These are phyloP conservation scores for Ephialtes manifestator DNA, from an alignment of 2,888 invertebrate genomes.

Conservation along the genomic window DNA sequence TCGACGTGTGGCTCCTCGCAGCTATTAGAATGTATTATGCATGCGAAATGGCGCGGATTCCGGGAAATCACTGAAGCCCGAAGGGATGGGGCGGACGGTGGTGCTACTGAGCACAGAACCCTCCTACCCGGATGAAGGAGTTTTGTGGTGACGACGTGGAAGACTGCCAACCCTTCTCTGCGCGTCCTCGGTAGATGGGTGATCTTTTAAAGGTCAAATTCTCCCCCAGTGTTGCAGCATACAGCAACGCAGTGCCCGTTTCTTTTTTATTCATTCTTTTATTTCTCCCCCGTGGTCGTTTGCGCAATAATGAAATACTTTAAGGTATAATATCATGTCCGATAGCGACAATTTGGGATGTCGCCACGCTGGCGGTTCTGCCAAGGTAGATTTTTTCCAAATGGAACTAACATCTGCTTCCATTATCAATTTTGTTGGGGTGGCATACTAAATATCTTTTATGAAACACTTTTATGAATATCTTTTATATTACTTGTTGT, in stretches of 20 bases:
- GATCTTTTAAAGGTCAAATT: conserved; percentile 78
- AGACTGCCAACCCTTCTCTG: conserved; percentile 82
- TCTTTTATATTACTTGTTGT: too few species aligned
- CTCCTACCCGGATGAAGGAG: conserved; percentile 84
- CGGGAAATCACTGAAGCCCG: conserved; percentile 82
- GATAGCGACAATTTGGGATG: conserved; percentile 78
- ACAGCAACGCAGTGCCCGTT: conserved; percentile 23
- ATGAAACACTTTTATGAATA: too few species aligned
- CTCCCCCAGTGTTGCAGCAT: conserved; percentile 15
- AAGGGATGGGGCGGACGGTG: conserved; percentile 36
- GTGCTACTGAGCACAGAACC: conserved; percentile 62
- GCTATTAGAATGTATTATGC: conserved; percentile 85
- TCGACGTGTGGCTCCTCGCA: conserved; percentile 57
- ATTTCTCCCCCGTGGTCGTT: not conserved
- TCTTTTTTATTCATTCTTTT: conserved; percentile 10
- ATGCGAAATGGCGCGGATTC: conserved; percentile 84
- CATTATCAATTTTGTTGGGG: not conserved
- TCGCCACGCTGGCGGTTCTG: conserved; percentile 66
- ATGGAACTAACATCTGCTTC: not conserved
- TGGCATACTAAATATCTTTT: too few species aligned
- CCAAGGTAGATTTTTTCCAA: not conserved
- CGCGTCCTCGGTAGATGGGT: conserved; percentile 72
- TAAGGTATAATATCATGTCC: conserved; percentile 79
- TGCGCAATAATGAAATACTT: conserved; percentile 76
- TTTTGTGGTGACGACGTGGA: conserved; percentile 85